phyloP scores from a whole-genome alignment of 2,888 invertebrate species.

The Neelides folsomi region DNA sequence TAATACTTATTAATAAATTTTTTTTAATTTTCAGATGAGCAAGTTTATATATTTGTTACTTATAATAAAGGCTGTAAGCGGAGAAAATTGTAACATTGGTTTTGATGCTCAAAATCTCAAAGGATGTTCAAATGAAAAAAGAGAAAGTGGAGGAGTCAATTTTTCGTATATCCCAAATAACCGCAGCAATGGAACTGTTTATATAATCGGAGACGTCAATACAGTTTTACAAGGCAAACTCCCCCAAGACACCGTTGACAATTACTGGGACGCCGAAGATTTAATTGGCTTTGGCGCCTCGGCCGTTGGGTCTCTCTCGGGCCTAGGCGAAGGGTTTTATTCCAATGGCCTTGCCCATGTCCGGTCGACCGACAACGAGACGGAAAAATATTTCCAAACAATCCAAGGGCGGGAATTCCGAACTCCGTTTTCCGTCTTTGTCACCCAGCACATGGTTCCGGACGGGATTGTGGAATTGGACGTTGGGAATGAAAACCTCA shows the following conservation, averaged over 20 bases:
- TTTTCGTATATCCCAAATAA: background rate
- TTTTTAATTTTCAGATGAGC: no score
- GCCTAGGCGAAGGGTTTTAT: conserved; percentile 4
- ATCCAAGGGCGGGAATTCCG: conserved; percentile 1
- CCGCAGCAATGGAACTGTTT: background rate
- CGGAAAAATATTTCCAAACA: conserved; percentile 5
- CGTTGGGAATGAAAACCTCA: background rate
- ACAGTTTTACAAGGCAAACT: conserved; percentile 5
- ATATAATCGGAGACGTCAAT: conserved; percentile 9
- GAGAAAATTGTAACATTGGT: no score
- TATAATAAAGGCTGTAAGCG: no score
- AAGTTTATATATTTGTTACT: no score
- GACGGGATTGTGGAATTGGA: background rate
- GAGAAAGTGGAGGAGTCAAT: no score
- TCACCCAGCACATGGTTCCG: background rate
- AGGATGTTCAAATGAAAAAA: no score
- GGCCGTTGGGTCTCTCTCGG: conserved; percentile 1
- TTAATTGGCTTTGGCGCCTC: conserved; percentile 7
- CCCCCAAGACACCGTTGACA: background rate
- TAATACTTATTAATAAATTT: no score
- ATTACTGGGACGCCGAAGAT: background rate
- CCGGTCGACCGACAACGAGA: conserved; percentile 6
- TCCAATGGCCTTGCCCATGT: conserved; percentile 4
- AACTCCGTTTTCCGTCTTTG: conserved; percentile 7
- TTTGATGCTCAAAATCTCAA: no score